Conservation (phyloP, 1,140 invertebrate genomes). For the Philopotamus ludificatus region DNA sequence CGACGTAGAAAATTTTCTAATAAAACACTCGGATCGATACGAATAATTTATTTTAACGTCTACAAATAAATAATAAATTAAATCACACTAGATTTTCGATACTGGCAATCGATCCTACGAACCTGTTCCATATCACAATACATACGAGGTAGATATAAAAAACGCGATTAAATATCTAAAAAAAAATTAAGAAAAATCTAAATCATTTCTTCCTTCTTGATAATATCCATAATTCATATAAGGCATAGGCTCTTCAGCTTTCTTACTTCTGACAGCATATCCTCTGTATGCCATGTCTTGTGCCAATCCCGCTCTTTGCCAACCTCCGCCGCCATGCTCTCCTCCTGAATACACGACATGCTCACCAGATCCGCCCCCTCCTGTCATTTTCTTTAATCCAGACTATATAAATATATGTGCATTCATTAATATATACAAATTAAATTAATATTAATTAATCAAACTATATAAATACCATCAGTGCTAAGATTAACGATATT, state of each 20-base stretch:
- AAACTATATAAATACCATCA: conserved; percentile 56
- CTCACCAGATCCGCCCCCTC: conserved; percentile 54
- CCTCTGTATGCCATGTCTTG: conserved; percentile 36
- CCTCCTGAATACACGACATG: conserved; percentile 61
- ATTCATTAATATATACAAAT: neutral
- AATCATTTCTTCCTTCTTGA: neutral
- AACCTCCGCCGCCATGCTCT: conserved; percentile 51
- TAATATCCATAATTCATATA: neutral
- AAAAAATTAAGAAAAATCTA: conserved; percentile 8
- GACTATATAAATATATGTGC: conserved; percentile 47
- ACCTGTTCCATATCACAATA: no score
- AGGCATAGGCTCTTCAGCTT: conserved; percentile 16
- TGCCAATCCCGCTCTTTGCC: conserved; percentile 50
- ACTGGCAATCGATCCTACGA: no score
- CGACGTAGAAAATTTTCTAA: no score
- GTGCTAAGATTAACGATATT: conserved; percentile 65
- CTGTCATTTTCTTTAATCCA: conserved; percentile 62
- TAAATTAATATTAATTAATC: neutral
- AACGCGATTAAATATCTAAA: no score
- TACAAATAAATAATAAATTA: neutral
- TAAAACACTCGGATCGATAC: neutral
- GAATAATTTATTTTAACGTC: neutral
- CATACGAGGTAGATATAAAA: no score
- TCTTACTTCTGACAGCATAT: conserved; percentile 8
- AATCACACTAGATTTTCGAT: no score